These are phyloP conservation scores for Agrochola circellaris DNA, from an alignment of 2,888 invertebrate genomes.

Conservation along the genomic window DNA sequence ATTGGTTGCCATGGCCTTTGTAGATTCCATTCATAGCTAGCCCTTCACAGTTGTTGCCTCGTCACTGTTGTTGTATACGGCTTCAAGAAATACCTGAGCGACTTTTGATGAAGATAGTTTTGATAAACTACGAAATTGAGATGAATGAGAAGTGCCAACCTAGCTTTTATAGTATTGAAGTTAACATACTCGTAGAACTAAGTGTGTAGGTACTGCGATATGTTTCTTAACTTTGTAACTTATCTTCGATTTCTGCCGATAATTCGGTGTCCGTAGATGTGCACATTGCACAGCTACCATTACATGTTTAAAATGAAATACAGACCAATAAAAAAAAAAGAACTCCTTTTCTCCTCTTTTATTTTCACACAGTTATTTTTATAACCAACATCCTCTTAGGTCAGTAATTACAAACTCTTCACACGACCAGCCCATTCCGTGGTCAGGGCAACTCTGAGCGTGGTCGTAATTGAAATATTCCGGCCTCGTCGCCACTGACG, in stretches of 20 bases:
- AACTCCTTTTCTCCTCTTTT: neutral
- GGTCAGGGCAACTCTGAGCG: conserved; percentile 33
- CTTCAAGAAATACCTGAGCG: conserved; percentile 11
- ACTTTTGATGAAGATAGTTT: conserved; percentile 15
- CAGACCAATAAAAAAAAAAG: no score
- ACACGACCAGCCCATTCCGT: conserved; percentile 21
- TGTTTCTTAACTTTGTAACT: neutral
- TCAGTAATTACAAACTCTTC: conserved; percentile 38
- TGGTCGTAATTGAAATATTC: conserved; percentile 70
- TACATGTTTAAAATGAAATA: neutral
- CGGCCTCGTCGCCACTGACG: conserved; percentile 65
- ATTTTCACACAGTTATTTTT: neutral
- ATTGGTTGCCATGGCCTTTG: conserved; percentile 20
- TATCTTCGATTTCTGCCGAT: neutral
- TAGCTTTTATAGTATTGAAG: neutral
- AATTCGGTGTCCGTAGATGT: neutral
- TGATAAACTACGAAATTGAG: neutral
- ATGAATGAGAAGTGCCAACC: neutral
- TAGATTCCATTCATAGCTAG: conserved; percentile 12
- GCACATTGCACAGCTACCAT: neutral
- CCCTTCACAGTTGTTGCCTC: no score
- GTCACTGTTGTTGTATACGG: neutral
- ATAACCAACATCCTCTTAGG: conserved; percentile 19
- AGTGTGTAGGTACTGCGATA: neutral
- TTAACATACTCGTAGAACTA: no score